phyloP scores from a whole-genome alignment of 2,888 invertebrate genomes.

The Drosophila robusta region DNA sequence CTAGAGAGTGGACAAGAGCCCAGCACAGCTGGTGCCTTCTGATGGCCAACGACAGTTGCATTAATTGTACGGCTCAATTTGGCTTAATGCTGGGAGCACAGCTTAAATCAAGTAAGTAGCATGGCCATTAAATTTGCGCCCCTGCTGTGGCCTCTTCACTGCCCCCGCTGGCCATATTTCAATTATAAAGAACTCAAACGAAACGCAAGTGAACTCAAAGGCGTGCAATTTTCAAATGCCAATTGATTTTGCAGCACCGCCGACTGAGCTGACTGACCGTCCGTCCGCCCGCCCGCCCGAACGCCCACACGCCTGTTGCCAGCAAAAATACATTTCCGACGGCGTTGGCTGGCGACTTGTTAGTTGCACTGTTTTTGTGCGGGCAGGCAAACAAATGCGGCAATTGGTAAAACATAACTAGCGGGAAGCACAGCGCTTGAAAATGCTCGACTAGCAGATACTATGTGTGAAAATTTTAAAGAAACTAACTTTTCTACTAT shows the following conservation, averaged over 20 bases:
- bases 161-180: slow-evolving; percentile 56
- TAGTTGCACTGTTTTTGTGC: slow-evolving; percentile 58
- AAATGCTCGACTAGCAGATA: slow-evolving; percentile 13
- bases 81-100: slow-evolving; percentile 23
- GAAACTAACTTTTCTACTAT: too few species aligned
- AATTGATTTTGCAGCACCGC: slow-evolving; percentile 67
- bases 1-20: background rate
- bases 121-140: slow-evolving; percentile 24
- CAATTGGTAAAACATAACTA: slow-evolving; percentile 50
- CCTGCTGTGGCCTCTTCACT: slow-evolving; percentile 3
- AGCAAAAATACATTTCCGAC: slow-evolving; percentile 53
- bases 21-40: slow-evolving; percentile 28
- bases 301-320: slow-evolving; percentile 9
- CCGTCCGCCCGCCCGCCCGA: background rate
- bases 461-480: background rate
- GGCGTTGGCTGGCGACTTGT: slow-evolving; percentile 58
- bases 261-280: slow-evolving; percentile 10
- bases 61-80: slow-evolving; percentile 68
- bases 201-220: slow-evolving; percentile 61
- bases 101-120: slow-evolving; percentile 40
- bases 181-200: slow-evolving; percentile 71
- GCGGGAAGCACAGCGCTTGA: background rate
- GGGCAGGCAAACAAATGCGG: slow-evolving; percentile 51
- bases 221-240: slow-evolving; percentile 77
- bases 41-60: slow-evolving; percentile 55